Evolutionary conservation across 2,113 vertebrate genomes (phyloP), one percentile per base, ranked within the genome.

Genomic region (Bagarius yarrelli): DNA sequence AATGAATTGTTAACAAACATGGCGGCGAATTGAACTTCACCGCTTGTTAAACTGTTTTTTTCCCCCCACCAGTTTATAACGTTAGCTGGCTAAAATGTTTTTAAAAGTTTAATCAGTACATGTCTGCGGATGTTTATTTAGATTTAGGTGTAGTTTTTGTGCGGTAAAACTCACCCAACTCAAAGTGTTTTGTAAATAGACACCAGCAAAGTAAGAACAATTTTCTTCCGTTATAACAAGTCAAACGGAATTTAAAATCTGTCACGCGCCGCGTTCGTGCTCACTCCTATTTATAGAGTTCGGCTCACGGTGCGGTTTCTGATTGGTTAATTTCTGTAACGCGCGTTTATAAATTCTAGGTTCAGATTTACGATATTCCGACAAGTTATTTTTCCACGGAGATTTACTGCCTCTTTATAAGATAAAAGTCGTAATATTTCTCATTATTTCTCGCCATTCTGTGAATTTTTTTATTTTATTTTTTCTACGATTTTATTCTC

Each of bases 301-400:
- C 19, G 32, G 63, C 19, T 44, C 30, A 15, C 25, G 18, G 21
- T 13, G 76, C 30, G 50, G 23, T 8, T 19, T 44, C 3, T 69
- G 77, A 79, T 79, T 69, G 63, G 63, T 52, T 69, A 23, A 69
- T 71, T 71, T 19, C 36, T n/a, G n/a, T n/a, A n/a, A n/a, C n/a
- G n/a, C n/a, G n/a, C n/a, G n/a, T n/a, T n/a, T n/a, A n/a, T n/a
- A n/a, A n/a, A n/a, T n/a, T n/a, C n/a, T n/a, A n/a, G n/a, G n/a
- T n/a, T n/a, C n/a, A n/a, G n/a, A n/a, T n/a, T n/a, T n/a, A n/a
- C n/a, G n/a, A n/a, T n/a, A n/a, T n/a, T n/a, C n/a, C n/a, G n/a
- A n/a, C n/a, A n/a, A n/a, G n/a, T n/a, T n/a, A n/a, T n/a, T n/a
- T n/a, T n/a, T n/a, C n/a, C n/a, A n/a, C n/a, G n/a, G n/a, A n/a